Evolutionary conservation across 1,140 invertebrate genomes (phyloP).

Genomic region (Trinorchestia longiramus): DNA sequence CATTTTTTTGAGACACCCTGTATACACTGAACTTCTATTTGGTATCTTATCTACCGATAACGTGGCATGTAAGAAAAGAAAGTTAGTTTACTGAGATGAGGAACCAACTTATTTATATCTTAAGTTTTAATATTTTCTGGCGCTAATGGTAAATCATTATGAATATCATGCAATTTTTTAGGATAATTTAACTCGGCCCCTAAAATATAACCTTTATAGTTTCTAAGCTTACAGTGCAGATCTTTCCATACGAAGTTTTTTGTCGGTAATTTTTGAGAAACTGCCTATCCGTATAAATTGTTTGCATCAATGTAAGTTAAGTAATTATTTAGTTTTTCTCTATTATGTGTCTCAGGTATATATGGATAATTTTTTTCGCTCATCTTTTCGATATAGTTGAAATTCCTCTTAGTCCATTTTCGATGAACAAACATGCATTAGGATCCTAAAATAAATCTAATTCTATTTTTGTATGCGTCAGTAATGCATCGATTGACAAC

Average conservation of each 20-base stretch:
- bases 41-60: too few relatives aligned
- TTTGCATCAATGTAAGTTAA: background rate
- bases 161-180: background rate
- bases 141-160: constrained; percentile 38
- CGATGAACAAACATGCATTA: background rate
- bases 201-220: background rate
- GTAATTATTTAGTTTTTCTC: background rate
- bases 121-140: constrained; percentile 45
- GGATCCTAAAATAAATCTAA: background rate
- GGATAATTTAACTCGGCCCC: constrained; percentile 37
- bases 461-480: constrained; percentile 2
- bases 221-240: background rate
- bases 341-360: background rate
- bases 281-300: background rate
- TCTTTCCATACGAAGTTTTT: background rate
- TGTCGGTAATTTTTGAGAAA: background rate
- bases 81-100: constrained; percentile 41
- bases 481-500: background rate
- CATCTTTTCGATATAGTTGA: background rate
- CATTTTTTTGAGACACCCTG: too few relatives aligned
- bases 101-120: constrained; percentile 28
- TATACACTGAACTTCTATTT: too few relatives aligned
- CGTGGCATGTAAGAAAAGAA: too few relatives aligned
- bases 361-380: background rate
- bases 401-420: background rate